These are phyloP conservation scores for Epinotia bilunana DNA, from an alignment of 2,888 invertebrate genomes.

Conservation along the genomic window DNA sequence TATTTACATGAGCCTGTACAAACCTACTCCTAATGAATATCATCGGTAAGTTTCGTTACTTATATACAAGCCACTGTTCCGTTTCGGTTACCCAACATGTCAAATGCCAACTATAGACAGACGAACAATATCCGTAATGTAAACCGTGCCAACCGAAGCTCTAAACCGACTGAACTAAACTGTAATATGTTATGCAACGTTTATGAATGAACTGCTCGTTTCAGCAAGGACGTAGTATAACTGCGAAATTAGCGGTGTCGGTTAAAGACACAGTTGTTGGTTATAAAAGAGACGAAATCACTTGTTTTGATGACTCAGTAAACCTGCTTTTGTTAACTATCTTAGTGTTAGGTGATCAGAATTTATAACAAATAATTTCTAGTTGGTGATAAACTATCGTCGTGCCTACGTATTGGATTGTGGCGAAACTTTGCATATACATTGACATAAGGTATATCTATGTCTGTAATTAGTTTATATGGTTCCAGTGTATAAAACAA, in stretches of 20 bases:
- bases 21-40: too few relatives aligned
- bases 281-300: too few relatives aligned
- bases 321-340: too few relatives aligned
- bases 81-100: background rate
- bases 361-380: background rate
- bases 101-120: background rate
- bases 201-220: slow-evolving; percentile 1
- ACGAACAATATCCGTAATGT: slow-evolving; percentile 9
- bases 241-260: background rate
- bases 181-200: background rate
- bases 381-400: too few relatives aligned
- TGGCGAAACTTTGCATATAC: too few relatives aligned
- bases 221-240: background rate
- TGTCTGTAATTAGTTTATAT: too few relatives aligned
- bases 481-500: too few relatives aligned
- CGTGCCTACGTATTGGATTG: too few relatives aligned
- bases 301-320: too few relatives aligned
- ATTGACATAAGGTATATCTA: too few relatives aligned
- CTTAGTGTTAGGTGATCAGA: background rate
- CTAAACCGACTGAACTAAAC: background rate
- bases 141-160: background rate
- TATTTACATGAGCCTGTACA: too few relatives aligned
- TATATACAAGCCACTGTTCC: background rate
- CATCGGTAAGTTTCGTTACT: too few relatives aligned
- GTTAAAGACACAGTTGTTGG: background rate